Evolutionary conservation across 2,888 invertebrate species (phyloP).

Genomic region (Cyclophora albipunctata): DNA sequence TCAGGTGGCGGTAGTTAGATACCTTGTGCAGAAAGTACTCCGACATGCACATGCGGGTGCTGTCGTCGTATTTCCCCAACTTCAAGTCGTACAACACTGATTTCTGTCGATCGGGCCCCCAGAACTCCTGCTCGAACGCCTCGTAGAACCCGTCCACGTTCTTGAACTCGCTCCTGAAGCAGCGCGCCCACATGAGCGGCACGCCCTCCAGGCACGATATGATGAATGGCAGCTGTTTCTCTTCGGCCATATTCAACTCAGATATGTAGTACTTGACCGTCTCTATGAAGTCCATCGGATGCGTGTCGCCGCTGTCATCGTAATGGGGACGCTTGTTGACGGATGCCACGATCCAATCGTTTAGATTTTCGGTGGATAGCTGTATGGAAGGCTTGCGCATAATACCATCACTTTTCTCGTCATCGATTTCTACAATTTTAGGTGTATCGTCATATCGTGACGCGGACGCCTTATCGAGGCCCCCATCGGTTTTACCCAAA

Average conservation of each 20-base stretch:
- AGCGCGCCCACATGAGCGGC: constrained; percentile 67
- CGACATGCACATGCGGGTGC: constrained; percentile 57
- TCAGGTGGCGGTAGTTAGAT: constrained; percentile 61
- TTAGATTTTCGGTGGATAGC: constrained; percentile 53
- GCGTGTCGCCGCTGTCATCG: constrained; percentile 58
- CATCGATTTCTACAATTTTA: constrained; percentile 59
- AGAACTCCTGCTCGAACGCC: constrained; percentile 65
- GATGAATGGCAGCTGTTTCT: constrained; percentile 59
- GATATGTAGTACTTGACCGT: constrained; percentile 59
- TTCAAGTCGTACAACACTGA: constrained; percentile 65
- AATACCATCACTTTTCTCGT: constrained; percentile 35
- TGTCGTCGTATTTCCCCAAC: constrained; percentile 62
- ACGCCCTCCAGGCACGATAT: constrained; percentile 64
- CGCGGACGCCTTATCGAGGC: constrained; percentile 40
- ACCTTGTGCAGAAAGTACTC: constrained; percentile 69
- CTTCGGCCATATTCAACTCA: constrained; percentile 52
- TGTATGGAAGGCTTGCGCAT: constrained; percentile 36
- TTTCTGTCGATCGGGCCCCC: constrained; percentile 64
- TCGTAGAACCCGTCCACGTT: constrained; percentile 49
- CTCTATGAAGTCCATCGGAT: constrained; percentile 67
- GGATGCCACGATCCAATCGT: constrained; percentile 60
- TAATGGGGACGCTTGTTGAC: constrained; percentile 61
- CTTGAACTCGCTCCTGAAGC: constrained; percentile 58
- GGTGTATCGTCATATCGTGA: constrained; percentile 36
- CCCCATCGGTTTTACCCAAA: constrained; percentile 52